phyloP scores from a whole-genome alignment of 2,797 vertebrate genomes.

The Falco peregrinus region DNA sequence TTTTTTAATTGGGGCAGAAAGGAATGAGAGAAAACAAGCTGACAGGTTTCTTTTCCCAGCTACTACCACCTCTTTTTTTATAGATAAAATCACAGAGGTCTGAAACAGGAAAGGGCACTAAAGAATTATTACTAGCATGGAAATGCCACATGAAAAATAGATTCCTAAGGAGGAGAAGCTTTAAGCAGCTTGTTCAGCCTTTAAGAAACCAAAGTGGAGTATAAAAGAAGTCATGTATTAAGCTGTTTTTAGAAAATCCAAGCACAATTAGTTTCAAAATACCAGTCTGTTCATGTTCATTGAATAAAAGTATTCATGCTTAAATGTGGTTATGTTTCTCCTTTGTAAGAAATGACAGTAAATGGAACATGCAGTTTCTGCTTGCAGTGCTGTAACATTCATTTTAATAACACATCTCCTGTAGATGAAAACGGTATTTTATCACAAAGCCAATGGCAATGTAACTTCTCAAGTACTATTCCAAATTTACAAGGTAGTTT shows the following conservation, averaged over 20 bases:
- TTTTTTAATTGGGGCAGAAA: background rate
- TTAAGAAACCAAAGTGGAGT: background rate
- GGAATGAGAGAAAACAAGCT: background rate
- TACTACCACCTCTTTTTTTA: background rate
- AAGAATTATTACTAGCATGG: background rate
- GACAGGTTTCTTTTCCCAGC: background rate
- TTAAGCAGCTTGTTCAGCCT: background rate
- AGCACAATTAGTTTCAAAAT: background rate
- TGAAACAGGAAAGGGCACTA: background rate
- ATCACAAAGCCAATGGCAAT: background rate
- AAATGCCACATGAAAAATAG: background rate
- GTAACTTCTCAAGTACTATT: background rate
- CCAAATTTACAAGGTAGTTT: background rate
- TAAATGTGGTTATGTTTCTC: background rate
- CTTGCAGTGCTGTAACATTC: background rate
- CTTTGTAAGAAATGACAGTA: background rate
- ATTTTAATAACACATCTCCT: background rate
- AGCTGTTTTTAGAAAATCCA: background rate
- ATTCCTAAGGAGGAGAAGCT: background rate
- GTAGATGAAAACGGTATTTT: background rate
- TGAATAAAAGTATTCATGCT: background rate
- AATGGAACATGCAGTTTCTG: background rate
- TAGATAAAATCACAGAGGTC: background rate
- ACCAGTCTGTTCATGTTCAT: background rate
- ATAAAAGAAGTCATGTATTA: background rate